Evolutionary conservation across 2,888 invertebrate species (phyloP).

Genomic region (Papilio elwesi): DNA sequence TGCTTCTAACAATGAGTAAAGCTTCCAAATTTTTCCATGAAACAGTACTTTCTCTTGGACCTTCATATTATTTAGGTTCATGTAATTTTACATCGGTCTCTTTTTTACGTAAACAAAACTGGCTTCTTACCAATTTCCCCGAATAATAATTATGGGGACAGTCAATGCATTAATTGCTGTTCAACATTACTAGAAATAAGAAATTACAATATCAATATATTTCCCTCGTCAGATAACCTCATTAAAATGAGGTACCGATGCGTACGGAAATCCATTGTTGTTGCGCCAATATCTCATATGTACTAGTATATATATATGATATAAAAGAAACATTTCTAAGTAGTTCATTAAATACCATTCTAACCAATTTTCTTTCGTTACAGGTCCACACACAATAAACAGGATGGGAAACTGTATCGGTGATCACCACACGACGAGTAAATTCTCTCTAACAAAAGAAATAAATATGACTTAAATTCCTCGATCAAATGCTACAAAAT

Average conservation of each 20-base stretch:
- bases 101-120: not conserved
- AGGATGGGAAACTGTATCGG: conserved; percentile 50
- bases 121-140: not conserved
- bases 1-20: not conserved
- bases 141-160: not conserved
- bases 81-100: not conserved
- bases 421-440: conserved; percentile 47
- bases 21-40: not conserved
- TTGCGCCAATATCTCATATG: not conserved
- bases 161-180: not conserved
- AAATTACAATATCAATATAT: not conserved
- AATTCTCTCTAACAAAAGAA: conserved; percentile 58
- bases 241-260: not conserved
- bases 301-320: no score
- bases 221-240: not conserved
- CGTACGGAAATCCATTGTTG: not conserved
- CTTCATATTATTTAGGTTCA: no score
- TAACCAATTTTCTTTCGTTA: conserved; percentile 39
- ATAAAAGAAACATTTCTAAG: no score
- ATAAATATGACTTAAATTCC: conserved; percentile 60
- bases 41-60: no score
- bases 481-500: conserved; percentile 51
- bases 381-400: conserved; percentile 47
- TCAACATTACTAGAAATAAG: not conserved
- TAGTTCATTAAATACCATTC: no score